Base-by-base conservation (phyloP, 2,797 vertebrate species). In the Sphaeramia orbicularis region DNA sequence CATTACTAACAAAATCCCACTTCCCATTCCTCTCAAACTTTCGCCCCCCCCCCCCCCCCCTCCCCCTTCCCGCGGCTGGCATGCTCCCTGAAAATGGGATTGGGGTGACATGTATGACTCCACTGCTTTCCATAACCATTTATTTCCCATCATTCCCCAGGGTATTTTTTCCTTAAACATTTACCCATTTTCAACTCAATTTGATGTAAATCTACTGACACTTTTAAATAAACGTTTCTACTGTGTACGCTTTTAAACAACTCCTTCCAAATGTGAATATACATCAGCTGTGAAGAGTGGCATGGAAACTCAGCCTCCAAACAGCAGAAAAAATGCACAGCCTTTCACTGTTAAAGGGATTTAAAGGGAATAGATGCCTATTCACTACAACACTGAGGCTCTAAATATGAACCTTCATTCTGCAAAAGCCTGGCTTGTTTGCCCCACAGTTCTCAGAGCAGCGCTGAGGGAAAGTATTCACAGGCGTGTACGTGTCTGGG, bases 21-120 rank as follows among this genome's bases (percentile, higher is more conserved):
- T 94, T 94, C 92, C 92, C 92, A 92, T 92, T 89, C 86, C 88
- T 89, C 86, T 81, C 85, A 87, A 87, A 87, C 78, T 49, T 88
- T 86, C 88, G 81, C 84, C 84, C 82, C 83, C 71, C 40, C 43
- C 42, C 44, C 42, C 65, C 69, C 71, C 84, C 84, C 82, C 83
- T 71, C 40, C 43, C 42, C 44, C 42, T 65, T 69, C 71, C 21
- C 24, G 3, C 48, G 38, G 65, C 74, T 87, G 89, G 80, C 78
- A 78, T 77, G 78, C 74, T 87, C 85, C 81, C 71, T 62, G 64
- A 83, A 86, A 81, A 73, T 58, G 10, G 77, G 60, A 78, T 62
- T 60, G 75, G 84, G 83, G 79, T 85, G 86, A 87, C 84, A 78
- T 85, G 78, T 76, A 76, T 62, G 85, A 83, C 76, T 80, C 65